Percentiles rank a stretch among this genome's conserved stretches.
These are phyloP conservation scores for Holothuria scabra DNA, from an alignment of 53 echinoderm and acorn worm genomes.

Conservation along the genomic window DNA sequence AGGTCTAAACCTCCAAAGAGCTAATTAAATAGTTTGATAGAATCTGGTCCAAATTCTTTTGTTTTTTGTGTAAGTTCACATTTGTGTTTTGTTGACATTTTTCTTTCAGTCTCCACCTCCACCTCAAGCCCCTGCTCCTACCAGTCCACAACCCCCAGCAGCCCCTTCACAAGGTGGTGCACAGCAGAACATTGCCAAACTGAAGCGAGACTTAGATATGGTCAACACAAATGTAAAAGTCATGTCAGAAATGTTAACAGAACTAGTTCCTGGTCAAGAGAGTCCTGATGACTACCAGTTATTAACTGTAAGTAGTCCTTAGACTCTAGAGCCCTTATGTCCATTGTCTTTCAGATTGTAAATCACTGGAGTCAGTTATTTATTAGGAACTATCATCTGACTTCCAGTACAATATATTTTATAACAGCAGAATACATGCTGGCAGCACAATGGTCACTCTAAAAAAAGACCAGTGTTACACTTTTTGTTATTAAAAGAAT, in stretches of 20 bases:
- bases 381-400: too few species aligned
- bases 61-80: too few species aligned
- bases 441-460: too few species aligned
- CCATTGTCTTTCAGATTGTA: background rate
- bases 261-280: constrained; percentile 85
- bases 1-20: too few species aligned
- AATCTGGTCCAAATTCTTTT: background rate
- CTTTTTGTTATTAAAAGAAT: too few species aligned
- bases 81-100: too few species aligned
- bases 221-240: constrained; percentile 87
- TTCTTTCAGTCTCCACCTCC: background rate
- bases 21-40: too few species aligned
- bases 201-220: constrained; percentile 87
- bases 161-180: constrained; percentile 51
- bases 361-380: too few species aligned
- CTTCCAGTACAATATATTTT: background rate
- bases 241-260: constrained; percentile 96
- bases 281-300: constrained; percentile 83
- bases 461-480: too few species aligned
- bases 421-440: too few species aligned
- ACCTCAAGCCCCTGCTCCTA: constrained; percentile 20
- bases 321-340: too few species aligned
- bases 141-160: background rate
- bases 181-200: constrained; percentile 88
- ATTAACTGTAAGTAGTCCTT: constrained; percentile 67